phyloP scores from a whole-genome alignment of 2,888 invertebrate genomes.

The Pseudococcus longispinus region DNA sequence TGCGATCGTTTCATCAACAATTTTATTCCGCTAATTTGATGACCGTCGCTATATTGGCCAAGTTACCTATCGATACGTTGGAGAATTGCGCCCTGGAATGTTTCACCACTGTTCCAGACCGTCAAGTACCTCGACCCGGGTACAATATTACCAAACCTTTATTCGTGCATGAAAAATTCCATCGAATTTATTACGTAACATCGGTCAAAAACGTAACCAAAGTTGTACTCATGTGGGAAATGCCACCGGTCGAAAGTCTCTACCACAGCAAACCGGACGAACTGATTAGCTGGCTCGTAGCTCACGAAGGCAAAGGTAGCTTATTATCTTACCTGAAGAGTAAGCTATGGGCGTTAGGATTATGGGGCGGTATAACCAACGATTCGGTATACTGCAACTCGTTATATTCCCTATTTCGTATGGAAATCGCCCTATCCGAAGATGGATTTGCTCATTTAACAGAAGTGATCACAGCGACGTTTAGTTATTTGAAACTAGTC shows the following conservation, averaged over 20 bases:
- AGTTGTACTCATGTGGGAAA: conserved; percentile 71
- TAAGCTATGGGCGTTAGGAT: conserved; percentile 78
- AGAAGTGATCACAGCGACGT: conserved; percentile 77
- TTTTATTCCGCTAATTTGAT: conserved; percentile 89
- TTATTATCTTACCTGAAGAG: conserved; percentile 78
- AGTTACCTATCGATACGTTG: conserved; percentile 71
- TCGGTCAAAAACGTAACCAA: conserved; percentile 75
- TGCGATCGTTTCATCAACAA: conserved; percentile 76
- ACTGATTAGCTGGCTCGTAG: conserved; percentile 79
- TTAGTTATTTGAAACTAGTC: conserved; percentile 80
- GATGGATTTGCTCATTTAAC: conserved; percentile 72
- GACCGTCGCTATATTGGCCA: conserved; percentile 74
- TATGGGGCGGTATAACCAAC: conserved; percentile 74
- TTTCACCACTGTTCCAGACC: conserved; percentile 76
- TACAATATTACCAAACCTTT: conserved; percentile 67
- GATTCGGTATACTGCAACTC: conserved; percentile 81
- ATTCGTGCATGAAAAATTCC: conserved; percentile 71
- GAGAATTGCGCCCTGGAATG: conserved; percentile 71
- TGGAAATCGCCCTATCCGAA: conserved; percentile 78
- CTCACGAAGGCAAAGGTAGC: conserved; percentile 86
- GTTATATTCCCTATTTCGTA: conserved; percentile 71
- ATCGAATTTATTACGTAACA: conserved; percentile 76
- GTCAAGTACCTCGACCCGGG: conserved; percentile 68
- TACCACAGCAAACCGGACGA: conserved; percentile 80
- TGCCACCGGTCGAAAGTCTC: conserved; percentile 70